Base-by-base conservation (phyloP, 2,113 vertebrate genomes). In the Cacatua alba region DNA sequence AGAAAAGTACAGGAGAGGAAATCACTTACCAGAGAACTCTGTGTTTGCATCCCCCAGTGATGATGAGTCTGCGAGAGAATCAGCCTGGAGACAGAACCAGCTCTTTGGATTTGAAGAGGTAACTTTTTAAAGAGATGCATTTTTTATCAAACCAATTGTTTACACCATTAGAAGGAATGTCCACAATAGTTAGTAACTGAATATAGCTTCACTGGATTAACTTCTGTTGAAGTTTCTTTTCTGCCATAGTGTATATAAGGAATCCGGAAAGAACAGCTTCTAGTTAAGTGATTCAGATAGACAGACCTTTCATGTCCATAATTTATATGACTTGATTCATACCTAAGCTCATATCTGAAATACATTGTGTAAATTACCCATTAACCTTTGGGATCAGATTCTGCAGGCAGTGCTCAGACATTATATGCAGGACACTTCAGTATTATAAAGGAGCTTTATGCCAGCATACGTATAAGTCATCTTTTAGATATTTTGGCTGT, bases 71-170 rank as follows among this genome's bases (percentile, higher is more conserved):
- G 55, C 67, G 49, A 65, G 91, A 88, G 90, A 92, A 89, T 33
- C 89, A 55, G 43, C 48, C 46, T 82, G 78, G 94, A 90, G 80
- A 46, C 81, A 90, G 37, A 93, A 92, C 19, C 72, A 93, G 69
- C 69, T 94, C 57, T 94, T 97, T 74, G 67, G 60, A 62, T 80
- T 78, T 92, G 57, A 90, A 91, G 48, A 96, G 98, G 98, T 98
- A 97, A 97, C 28, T 75, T 70, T 71, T 33, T 10, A 33, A 77
- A 85, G 28, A 78, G 0, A 33, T 9, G 2, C 25, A 2, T 5
- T 48, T 83, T 71, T 88, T 75, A 17, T 48, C 25, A 86, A 91
- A 21, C 7, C 10, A 46, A 43, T 20, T 74, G 25, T 59, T 92
- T 64, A 5, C 23, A 78, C 7, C 12, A 23, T 64, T 78, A 91